A percentile compares a stretch with the other conserved stretches of the same genome.
phyloP scores from a whole-genome alignment of 2,113 vertebrate species.

The Lycocorax pyrrhopterus region DNA sequence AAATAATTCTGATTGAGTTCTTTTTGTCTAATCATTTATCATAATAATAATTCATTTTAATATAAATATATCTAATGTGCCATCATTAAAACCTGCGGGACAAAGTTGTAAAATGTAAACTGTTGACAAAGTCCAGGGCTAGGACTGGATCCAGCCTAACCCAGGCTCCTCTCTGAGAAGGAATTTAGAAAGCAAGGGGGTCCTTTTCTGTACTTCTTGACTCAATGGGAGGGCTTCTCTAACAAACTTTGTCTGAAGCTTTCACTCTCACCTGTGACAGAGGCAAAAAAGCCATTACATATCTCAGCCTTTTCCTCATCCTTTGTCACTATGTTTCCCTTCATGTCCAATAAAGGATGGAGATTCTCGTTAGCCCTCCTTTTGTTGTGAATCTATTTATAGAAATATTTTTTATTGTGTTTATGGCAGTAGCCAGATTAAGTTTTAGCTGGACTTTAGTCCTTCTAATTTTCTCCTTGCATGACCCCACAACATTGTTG shows the following conservation, averaged over 20 bases:
- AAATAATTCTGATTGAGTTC: not conserved
- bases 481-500: too few species aligned
- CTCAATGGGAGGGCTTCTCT: too few species aligned
- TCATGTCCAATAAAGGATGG: not conserved
- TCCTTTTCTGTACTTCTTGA: too few species aligned
- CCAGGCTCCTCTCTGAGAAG: not conserved
- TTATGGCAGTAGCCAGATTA: too few species aligned
- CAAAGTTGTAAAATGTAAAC: not conserved
- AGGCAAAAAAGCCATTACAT: not conserved
- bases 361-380: not conserved
- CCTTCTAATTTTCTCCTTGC: too few species aligned
- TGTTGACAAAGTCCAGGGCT: not conserved
- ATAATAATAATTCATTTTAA: not conserved
- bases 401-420: too few species aligned
- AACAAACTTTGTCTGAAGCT: not conserved
- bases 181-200: not conserved
- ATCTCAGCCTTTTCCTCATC: not conserved
- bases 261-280: not conserved
- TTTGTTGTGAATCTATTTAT: too few species aligned
- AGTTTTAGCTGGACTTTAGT: too few species aligned
- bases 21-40: not conserved
- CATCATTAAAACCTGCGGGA: not conserved
- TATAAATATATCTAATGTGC: not conserved
- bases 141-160: not conserved
- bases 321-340: not conserved